phyloP scores from a whole-genome alignment of 2,113 vertebrate genomes.

The Corythaixoides concolor region DNA sequence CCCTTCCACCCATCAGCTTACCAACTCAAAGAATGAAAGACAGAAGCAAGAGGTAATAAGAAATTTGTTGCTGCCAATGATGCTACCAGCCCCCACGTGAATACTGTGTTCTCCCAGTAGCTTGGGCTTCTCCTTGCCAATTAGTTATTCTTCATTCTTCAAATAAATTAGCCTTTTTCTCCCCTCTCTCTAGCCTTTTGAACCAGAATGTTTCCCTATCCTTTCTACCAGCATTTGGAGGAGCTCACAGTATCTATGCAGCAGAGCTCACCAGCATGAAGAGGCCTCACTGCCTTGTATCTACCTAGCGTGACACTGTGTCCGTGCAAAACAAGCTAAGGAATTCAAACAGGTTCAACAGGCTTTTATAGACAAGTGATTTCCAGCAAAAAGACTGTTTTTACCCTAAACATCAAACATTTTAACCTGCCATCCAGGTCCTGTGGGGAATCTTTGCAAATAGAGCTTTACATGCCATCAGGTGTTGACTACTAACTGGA shows the following conservation, averaged over 20 bases:
- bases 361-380: background rate
- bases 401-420: background rate
- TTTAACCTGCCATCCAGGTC: background rate
- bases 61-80: background rate
- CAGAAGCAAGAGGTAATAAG: background rate
- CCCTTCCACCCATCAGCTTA: background rate
- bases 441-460: background rate
- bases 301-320: background rate
- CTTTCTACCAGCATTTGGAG: background rate
- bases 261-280: background rate
- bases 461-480: background rate
- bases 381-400: background rate
- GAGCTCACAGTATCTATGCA: background rate
- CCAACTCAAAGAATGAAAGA: background rate
- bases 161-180: background rate
- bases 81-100: rapidly evolving
- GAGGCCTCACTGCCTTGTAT: background rate
- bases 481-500: background rate
- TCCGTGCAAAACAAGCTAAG: background rate
- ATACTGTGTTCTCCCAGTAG: background rate
- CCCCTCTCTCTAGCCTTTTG: background rate
- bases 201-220: background rate
- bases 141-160: background rate
- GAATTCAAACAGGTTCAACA: background rate
- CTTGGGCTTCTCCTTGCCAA: background rate